phyloP scores from a whole-genome alignment of 2,888 invertebrate species.

The Oligia strigilis region DNA sequence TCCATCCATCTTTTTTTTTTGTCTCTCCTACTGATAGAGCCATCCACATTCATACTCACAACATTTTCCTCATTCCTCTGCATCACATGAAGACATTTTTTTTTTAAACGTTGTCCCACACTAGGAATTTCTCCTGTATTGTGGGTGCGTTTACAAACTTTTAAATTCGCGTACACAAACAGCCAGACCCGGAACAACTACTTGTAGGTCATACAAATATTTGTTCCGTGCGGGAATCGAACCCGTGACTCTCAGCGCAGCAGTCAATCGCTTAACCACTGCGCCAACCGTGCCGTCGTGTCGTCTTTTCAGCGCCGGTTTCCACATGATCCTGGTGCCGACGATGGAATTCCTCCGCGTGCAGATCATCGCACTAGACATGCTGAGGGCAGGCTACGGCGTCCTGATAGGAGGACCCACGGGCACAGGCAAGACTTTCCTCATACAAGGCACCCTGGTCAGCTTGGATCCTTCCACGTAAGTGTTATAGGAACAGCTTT shows the following conservation, averaged over 20 bases:
- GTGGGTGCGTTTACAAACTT: no score
- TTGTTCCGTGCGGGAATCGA: no score
- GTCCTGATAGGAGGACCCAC: conserved; percentile 95
- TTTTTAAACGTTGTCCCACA: no score
- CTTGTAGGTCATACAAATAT: no score
- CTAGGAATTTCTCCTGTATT: no score
- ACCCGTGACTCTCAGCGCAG: no score
- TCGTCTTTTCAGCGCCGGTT: conserved; percentile 86
- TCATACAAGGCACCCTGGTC: conserved; percentile 92
- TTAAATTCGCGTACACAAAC: no score
- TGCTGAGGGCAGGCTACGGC: conserved; percentile 92
- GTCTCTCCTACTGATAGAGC: background rate
- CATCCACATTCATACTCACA: background rate
- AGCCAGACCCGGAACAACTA: no score
- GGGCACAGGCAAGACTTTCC: conserved; percentile 96
- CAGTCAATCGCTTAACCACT: no score
- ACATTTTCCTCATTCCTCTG: background rate
- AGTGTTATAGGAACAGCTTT: conserved; percentile 18
- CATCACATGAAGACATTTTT: background rate
- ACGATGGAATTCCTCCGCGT: conserved; percentile 97
- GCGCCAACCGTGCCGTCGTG: no score
- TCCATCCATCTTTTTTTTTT: no score
- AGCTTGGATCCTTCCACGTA: conserved; percentile 88
- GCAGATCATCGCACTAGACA: conserved; percentile 92
- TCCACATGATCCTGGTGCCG: conserved; percentile 96